Conservation (phyloP, 2,888 invertebrate genomes). For the Atethmia centrago region DNA sequence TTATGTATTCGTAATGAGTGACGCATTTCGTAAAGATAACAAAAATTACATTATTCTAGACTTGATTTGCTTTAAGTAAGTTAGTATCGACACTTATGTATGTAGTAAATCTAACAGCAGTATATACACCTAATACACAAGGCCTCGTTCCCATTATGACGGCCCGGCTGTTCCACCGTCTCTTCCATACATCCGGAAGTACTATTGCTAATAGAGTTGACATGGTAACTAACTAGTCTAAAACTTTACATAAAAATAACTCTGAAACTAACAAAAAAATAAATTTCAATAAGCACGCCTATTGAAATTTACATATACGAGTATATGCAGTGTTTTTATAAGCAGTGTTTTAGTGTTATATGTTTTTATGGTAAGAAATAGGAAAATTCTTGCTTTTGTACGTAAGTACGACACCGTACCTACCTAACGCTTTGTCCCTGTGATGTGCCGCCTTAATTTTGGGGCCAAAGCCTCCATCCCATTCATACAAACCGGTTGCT, state of each 20-base stretch:
- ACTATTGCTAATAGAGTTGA: constrained; percentile 37
- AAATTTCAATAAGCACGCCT: no score
- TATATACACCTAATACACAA: constrained; percentile 32
- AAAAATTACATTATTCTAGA: constrained; percentile 36
- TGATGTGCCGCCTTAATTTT: constrained; percentile 5
- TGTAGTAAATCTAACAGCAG: constrained; percentile 14
- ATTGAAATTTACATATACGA: no score
- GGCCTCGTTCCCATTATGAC: constrained; percentile 36
- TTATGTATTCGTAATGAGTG: constrained; percentile 42
- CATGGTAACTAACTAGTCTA: constrained; percentile 17
- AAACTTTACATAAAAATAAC: constrained; percentile 18
- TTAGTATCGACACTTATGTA: neutral
- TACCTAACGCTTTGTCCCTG: neutral
- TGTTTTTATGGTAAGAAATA: neutral
- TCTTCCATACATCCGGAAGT: constrained; percentile 43
- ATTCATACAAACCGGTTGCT: constrained; percentile 37
- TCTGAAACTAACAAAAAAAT: neutral
- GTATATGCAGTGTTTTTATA: neutral
- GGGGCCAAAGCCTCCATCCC: neutral
- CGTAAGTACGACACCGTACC: neutral
- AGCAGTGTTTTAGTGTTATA: no score
- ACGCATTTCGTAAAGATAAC: constrained; percentile 42
- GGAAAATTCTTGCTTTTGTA: neutral
- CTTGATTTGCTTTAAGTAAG: constrained; percentile 31
- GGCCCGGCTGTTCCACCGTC: constrained; percentile 20